A percentile compares a stretch with the other conserved stretches of the same genome.
Conservation (phyloP, 2,113 vertebrate genomes). For the Orientallactaga bullata region DNA sequence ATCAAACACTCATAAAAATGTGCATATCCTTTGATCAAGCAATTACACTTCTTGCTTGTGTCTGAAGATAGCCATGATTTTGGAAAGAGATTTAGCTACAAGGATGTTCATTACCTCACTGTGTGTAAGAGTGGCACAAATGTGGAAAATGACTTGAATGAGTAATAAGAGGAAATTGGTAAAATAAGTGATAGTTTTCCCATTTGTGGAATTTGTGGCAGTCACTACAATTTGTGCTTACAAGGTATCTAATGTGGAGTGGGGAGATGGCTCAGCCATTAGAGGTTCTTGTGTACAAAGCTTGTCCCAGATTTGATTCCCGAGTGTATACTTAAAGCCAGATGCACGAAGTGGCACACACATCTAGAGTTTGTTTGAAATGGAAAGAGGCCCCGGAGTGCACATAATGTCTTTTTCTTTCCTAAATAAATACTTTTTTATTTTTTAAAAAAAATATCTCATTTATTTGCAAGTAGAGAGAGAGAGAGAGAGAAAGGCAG, state of each 20-base stretch:
- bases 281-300: too few species aligned
- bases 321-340: too few species aligned
- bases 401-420: too few species aligned
- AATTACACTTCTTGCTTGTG: slow-evolving; percentile 1
- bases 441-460: too few species aligned
- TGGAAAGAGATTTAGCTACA: slow-evolving; percentile 38
- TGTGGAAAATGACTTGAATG: slow-evolving; percentile 20
- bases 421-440: too few species aligned
- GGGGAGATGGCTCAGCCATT: too few species aligned
- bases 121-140: slow-evolving; percentile 12
- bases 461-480: too few species aligned
- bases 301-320: too few species aligned
- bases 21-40: background rate
- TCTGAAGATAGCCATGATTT: slow-evolving; percentile 13
- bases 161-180: background rate
- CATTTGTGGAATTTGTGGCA: background rate
- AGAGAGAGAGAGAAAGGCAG: too few species aligned
- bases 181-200: slow-evolving; percentile 16
- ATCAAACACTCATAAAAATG: slow-evolving; percentile 28
- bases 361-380: too few species aligned
- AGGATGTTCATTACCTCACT: background rate
- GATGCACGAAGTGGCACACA: too few species aligned
- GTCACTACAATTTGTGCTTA: background rate
- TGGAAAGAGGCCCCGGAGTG: too few species aligned
- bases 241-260: background rate